Evolutionary conservation across 2,797 vertebrate species (phyloP).

Genomic region (Hafferia zeledoni): DNA sequence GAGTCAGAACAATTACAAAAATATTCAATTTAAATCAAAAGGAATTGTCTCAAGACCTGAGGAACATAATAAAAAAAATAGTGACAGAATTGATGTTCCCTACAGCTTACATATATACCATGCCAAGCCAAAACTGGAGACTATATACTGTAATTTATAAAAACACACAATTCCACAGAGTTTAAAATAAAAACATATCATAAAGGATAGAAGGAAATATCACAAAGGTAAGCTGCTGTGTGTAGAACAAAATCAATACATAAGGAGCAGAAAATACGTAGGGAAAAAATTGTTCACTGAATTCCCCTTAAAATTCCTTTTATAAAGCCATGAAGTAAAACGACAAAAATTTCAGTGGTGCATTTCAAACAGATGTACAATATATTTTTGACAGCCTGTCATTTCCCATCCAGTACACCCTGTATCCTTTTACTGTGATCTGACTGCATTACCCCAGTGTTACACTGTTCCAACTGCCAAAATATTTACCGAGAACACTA

Average conservation of each 20-base stretch:
- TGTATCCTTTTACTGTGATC: neutral
- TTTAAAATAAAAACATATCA: neutral
- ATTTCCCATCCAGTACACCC: neutral
- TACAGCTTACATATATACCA: neutral
- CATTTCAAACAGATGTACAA: slow-evolving; percentile 10
- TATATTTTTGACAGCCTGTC: slow-evolving; percentile 43
- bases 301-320: neutral
- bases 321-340: neutral
- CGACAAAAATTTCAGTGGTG: neutral
- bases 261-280: neutral
- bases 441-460: neutral
- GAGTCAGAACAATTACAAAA: neutral
- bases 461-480: neutral
- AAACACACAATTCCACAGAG: neutral
- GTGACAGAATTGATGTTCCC: neutral
- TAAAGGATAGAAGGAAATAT: neutral
- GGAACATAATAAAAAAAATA: neutral
- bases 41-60: neutral
- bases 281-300: neutral
- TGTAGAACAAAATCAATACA: neutral
- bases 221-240: neutral
- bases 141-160: neutral
- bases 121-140: neutral
- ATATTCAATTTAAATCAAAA: neutral
- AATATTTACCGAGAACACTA: neutral